phyloP scores from a whole-genome alignment of 1,140 invertebrate species.

The Idris sp. region DNA sequence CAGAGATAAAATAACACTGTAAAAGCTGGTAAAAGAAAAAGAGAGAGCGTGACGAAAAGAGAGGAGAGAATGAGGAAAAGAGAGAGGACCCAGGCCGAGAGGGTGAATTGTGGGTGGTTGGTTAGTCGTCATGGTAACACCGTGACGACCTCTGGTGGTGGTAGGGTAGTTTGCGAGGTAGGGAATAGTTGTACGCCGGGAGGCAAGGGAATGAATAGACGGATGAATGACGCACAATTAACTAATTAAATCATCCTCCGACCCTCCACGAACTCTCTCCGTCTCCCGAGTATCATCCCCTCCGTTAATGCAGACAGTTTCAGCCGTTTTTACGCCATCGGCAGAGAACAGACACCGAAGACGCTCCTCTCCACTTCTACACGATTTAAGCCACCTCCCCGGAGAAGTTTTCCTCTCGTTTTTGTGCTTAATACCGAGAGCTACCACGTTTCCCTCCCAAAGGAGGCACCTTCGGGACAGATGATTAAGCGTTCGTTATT shows the following conservation, averaged over 20 bases:
- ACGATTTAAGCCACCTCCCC: slow-evolving; percentile 25
- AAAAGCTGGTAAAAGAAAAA: slow-evolving; percentile 1
- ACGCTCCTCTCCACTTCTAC: too few relatives aligned
- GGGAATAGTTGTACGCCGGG: slow-evolving; percentile 58
- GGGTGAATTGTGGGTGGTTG: slow-evolving; percentile 61
- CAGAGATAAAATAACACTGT: too few relatives aligned
- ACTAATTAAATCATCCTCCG: slow-evolving; percentile 78
- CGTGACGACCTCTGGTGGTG: slow-evolving; percentile 63
- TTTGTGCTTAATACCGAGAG: not conserved
- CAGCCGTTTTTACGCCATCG: slow-evolving; percentile 69
- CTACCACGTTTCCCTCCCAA: slow-evolving; percentile 2
- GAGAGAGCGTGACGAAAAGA: slow-evolving; percentile 1
- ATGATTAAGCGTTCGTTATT: slow-evolving; percentile 52
- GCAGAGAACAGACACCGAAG: slow-evolving; percentile 33
- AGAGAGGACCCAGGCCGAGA: too few relatives aligned
- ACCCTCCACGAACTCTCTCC: slow-evolving; percentile 71
- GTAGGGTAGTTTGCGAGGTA: slow-evolving; percentile 52
- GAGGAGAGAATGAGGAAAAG: too few relatives aligned
- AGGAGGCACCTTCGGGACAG: slow-evolving; percentile 19
- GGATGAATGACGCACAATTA: slow-evolving; percentile 79
- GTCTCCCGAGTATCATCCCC: slow-evolving; percentile 75
- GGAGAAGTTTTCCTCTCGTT: slow-evolving; percentile 6
- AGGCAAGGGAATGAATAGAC: slow-evolving; percentile 76
- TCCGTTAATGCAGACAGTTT: slow-evolving; percentile 69
- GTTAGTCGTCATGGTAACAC: slow-evolving; percentile 74